Evolutionary conservation across 1,140 invertebrate species (phyloP), one percentile per base, ranked within the genome.

Genomic region (Dinoponera quadriceps): DNA sequence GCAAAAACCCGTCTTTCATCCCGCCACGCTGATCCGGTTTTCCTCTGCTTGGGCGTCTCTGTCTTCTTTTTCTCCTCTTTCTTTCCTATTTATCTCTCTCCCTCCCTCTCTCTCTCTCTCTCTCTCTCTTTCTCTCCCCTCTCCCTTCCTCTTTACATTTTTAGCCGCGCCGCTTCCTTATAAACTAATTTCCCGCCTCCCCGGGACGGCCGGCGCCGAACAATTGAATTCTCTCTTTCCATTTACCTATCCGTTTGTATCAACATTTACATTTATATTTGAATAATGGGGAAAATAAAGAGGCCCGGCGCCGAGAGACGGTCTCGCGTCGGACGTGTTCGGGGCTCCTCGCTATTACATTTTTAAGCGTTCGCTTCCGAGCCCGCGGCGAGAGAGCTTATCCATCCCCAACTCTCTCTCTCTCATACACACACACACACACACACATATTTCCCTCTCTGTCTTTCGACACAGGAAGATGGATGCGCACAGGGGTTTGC

Each of bases 221-320:
- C 94, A 94, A 94, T 94, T 94, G 92, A 94, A 94, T 94, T 94
- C 93, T 94, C 93, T 94, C 93, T 94, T 93, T 94, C 93, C 92
- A 93, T 94, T 94, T 94, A 93, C 93, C 94, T 94, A 94, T 94
- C 92, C 94, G 93, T 94, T 94, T 94, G 93, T 94, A 94, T 94
- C 93, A 94, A 94, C 94, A 94, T 94, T 94, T 94, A 94, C 94
- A 94, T 94, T 94, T 94, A 94, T 94, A 94, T 94, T 94, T 94
- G 94, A 94, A 94, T 94, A 94, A 94, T 94, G 92, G 93, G 88
- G 93, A 82, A 93, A 94, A 93, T 94, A 94, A 94, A 94, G 93
- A 93, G 91, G 87, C 89, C 84, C 83, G 69, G 77, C 82, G 82
- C 81, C 74, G 88, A 71, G 38, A 51, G 75, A 80, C 75, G 54